Percentiles rank a stretch among this genome's conserved stretches.
These are phyloP conservation scores for Pedetes capensis DNA, from an alignment of 2,113 vertebrate species.

Conservation along the genomic window DNA sequence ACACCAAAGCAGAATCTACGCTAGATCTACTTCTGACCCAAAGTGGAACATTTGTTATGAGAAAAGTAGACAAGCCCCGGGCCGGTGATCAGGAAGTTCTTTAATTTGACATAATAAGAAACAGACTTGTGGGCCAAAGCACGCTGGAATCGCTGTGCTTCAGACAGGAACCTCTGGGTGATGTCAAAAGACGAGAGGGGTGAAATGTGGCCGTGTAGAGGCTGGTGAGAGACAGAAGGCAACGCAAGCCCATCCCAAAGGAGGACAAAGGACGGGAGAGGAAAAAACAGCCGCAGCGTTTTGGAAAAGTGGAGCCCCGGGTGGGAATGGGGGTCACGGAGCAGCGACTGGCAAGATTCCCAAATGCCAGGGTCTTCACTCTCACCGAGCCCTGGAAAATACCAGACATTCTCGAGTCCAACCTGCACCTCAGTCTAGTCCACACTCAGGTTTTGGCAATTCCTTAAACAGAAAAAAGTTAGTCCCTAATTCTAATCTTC, in stretches of 20 bases:
- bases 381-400: background rate
- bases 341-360: background rate
- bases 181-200: constrained; percentile 34
- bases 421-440: too few species aligned
- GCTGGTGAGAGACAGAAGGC: background rate
- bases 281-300: background rate
- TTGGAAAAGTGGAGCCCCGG: background rate
- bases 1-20: background rate
- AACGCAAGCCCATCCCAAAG: background rate
- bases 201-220: constrained; percentile 10
- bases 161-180: background rate
- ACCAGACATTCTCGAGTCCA: too few species aligned
- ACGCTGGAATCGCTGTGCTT: background rate
- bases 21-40: background rate
- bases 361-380: background rate
- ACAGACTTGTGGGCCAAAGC: background rate
- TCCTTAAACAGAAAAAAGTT: too few species aligned
- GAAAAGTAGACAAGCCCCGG: constrained; percentile 24
- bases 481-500: too few species aligned
- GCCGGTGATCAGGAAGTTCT: constrained; percentile 14
- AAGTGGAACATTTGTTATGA: background rate
- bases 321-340: background rate
- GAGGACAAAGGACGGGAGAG: background rate
- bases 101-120: constrained; percentile 56
- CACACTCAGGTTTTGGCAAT: too few species aligned